A percentile compares a stretch with the other conserved stretches of the same genome.
phyloP scores from a whole-genome alignment of 2,797 vertebrate genomes.

The Tympanoctomys barrerae region DNA sequence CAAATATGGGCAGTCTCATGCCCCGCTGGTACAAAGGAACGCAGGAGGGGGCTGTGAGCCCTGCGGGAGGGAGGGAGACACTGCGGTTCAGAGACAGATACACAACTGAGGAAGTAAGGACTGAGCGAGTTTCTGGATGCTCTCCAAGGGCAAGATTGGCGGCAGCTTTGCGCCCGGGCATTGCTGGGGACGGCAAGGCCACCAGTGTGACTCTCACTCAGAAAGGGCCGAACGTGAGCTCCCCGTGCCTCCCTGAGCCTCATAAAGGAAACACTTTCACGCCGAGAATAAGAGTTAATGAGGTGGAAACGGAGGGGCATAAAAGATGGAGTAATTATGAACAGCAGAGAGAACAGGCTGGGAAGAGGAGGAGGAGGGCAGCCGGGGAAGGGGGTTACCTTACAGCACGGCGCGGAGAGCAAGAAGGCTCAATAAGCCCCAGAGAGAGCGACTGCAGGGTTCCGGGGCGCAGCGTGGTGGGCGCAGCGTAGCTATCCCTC shows the following conservation, averaged over 20 bases:
- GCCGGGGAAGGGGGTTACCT: background rate
- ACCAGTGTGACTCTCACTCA: slow-evolving; percentile 11
- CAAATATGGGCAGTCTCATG: background rate
- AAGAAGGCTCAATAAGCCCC: background rate
- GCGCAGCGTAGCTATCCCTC: background rate
- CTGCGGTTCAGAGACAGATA: background rate
- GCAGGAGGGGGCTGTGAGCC: background rate
- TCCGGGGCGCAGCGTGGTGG: background rate
- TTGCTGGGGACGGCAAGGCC: background rate
- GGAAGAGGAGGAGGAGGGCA: slow-evolving; percentile 21
- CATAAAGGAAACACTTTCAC: slow-evolving; percentile 57
- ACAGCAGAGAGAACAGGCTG: slow-evolving; percentile 59
- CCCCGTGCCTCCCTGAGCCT: background rate
- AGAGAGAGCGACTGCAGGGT: background rate
- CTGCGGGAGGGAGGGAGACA: background rate
- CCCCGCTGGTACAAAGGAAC: background rate
- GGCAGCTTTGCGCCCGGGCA: background rate
- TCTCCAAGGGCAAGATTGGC: background rate
- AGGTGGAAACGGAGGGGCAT: slow-evolving; percentile 68
- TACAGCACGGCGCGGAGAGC: background rate
- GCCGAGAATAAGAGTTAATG: slow-evolving; percentile 75
- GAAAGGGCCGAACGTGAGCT: slow-evolving; percentile 5
- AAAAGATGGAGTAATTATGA: slow-evolving; percentile 71
- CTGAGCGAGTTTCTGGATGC: slow-evolving; percentile 22
- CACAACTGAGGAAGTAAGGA: background rate